These are phyloP conservation scores for Meta bourneti DNA, from an alignment of 2,888 invertebrate genomes.

Conservation along the genomic window DNA sequence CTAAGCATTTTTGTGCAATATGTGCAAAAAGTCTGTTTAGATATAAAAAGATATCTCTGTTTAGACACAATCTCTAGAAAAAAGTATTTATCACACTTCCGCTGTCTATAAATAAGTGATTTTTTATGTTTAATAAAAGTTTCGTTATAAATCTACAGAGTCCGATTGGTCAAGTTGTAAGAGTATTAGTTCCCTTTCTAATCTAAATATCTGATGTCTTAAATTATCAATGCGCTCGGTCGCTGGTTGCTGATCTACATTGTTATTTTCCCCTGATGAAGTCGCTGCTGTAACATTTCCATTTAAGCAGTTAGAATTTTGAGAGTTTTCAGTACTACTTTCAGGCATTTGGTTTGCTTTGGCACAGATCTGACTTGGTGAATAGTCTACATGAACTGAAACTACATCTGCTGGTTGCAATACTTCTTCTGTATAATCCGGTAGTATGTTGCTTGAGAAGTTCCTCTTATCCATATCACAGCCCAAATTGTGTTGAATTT, in stretches of 20 bases:
- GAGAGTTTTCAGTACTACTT: neutral
- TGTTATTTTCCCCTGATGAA: conserved; percentile 8
- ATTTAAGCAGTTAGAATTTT: neutral
- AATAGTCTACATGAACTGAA: neutral
- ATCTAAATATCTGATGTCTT: conserved; percentile 61
- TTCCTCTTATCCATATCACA: neutral
- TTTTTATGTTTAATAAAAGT: neutral
- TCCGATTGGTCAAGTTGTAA: conserved; percentile 72
- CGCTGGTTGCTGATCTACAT: conserved; percentile 7
- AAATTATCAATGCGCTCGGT: conserved; percentile 12
- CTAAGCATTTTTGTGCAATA: too few species aligned
- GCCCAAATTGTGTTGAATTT: neutral
- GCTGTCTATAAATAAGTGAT: neutral
- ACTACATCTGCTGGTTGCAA: neutral
- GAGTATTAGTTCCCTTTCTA: conserved; percentile 70
- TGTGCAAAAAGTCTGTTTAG: too few species aligned
- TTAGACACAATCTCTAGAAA: neutral
- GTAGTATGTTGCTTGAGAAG: neutral
- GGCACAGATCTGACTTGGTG: neutral
- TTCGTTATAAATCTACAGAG: conserved; percentile 68
- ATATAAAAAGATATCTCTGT: too few species aligned
- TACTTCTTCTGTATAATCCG: neutral
- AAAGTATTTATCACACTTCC: neutral
- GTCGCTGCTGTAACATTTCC: neutral
- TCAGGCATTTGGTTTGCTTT: conserved; percentile 2